Base-by-base conservation (phyloP, 2,888 invertebrate species). In the Pristionchus fissidentatus region DNA sequence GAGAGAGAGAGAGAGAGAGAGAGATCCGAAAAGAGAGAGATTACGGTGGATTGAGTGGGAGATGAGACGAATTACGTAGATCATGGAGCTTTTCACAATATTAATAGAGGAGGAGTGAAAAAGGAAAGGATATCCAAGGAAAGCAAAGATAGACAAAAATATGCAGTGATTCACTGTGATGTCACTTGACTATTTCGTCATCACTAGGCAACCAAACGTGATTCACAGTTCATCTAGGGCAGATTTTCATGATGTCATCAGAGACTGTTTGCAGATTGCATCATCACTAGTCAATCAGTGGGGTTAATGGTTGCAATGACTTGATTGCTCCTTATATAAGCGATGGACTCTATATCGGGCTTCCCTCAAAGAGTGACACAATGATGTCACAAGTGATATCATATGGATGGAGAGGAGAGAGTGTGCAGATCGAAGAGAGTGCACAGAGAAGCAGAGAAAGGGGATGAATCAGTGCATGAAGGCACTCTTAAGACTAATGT, bases 331-430 rank as follows among this genome's bases (percentile, higher is more conserved):
- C 32, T 60, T 60, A 60, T 60, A 60, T 15, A 32, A 32, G 32
- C 10, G 32, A 32, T 32, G 29, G 32, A 32, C 66, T 66, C n/a
- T 66, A 35, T 22, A 66, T 29, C 8, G 32, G 66, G n/a, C 60
- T 38, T 66, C 38, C n/a, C 66, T 66, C 66, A 22, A 38, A 35
- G 5, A 38, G 35, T 38, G 35, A 38, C 38, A 13, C n/a, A 32
- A 38, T 66, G 66, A 66, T 66, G 66, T 66, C 66, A 66, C 19
- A 38, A 32, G 32, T 66, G 66, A 66, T 66, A 66, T 66, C 66
- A 66, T 75, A 4, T 29, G 32, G 26, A 13, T 29, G 43, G 75
- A 75, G 35, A 62, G 8, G 43, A 70, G 46, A 75, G 75, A 75
- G 43, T 15, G 29, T 46, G 29, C 29, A 43, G 46, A 75, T 75